phyloP scores from a whole-genome alignment of 2,797 vertebrate species.

The Micropoecilia bifurca region DNA sequence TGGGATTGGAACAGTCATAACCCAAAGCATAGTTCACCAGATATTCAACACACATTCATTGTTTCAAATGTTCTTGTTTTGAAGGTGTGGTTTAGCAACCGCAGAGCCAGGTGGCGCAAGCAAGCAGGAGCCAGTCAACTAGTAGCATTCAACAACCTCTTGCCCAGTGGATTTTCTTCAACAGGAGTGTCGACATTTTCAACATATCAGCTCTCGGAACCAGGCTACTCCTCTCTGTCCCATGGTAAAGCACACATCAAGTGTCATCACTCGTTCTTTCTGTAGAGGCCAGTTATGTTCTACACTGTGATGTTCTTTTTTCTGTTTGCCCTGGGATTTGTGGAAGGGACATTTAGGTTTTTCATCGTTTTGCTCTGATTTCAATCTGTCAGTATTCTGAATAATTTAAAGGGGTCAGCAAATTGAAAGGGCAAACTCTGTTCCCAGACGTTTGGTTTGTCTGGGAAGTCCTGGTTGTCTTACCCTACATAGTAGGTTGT shows the following conservation, averaged over 20 bases:
- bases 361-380: not conserved
- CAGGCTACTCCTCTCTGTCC: constrained; percentile 87
- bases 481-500: no score
- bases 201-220: constrained; percentile 93
- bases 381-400: not conserved
- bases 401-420: not conserved
- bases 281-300: not conserved
- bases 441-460: no score
- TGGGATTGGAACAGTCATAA: no score
- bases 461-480: no score
- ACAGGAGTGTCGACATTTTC: constrained; percentile 92
- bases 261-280: not conserved
- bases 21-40: no score
- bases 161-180: constrained; percentile 93
- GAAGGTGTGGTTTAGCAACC: constrained; percentile 98
- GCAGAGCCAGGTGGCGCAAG: constrained; percentile 95
- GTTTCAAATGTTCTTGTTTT: not conserved
- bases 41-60: not conserved
- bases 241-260: constrained; percentile 83
- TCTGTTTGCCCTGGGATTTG: not conserved
- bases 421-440: no score
- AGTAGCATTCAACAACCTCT: constrained; percentile 94
- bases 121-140: constrained; percentile 96
- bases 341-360: not conserved
- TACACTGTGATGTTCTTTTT: not conserved